Evolutionary conservation across 2,113 vertebrate species (phyloP).

Genomic region (Myiopsitta monachus): DNA sequence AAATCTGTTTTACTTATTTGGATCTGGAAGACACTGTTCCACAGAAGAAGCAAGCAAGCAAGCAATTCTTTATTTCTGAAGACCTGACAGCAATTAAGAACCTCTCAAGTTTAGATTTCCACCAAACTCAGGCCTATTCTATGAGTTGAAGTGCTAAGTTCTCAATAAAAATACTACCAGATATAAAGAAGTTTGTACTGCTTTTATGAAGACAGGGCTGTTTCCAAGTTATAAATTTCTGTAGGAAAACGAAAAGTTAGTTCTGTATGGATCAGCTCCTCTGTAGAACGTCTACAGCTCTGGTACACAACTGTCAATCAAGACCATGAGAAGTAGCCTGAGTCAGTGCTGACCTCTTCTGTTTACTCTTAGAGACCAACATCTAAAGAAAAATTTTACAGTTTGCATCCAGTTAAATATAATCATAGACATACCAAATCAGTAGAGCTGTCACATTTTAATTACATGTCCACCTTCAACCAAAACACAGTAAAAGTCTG

Average conservation of each 20-base stretch:
- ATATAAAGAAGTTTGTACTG: neutral
- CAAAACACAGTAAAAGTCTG: neutral
- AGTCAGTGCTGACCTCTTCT: neutral
- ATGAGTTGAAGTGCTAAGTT: neutral
- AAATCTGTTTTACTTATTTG: neutral
- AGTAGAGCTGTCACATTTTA: neutral
- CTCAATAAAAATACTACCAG: neutral
- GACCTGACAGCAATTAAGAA: neutral
- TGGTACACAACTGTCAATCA: neutral
- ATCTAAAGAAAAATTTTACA: neutral
- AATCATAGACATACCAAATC: neutral
- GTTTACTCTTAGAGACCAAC: neutral
- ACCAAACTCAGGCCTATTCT: neutral
- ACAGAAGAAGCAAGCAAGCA: neutral
- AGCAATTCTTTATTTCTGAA: neutral
- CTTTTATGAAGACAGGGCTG: neutral
- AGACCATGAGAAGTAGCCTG: neutral
- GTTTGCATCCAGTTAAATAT: neutral
- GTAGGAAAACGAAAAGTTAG: neutral
- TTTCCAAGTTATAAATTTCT: neutral
- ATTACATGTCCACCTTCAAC: neutral
- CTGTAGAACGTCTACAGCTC: neutral
- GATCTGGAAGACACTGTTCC: neutral
- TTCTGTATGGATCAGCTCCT: neutral
- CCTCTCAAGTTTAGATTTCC: neutral